Conservation (phyloP, 2,888 invertebrate genomes). For the Alsophila aescularia region DNA sequence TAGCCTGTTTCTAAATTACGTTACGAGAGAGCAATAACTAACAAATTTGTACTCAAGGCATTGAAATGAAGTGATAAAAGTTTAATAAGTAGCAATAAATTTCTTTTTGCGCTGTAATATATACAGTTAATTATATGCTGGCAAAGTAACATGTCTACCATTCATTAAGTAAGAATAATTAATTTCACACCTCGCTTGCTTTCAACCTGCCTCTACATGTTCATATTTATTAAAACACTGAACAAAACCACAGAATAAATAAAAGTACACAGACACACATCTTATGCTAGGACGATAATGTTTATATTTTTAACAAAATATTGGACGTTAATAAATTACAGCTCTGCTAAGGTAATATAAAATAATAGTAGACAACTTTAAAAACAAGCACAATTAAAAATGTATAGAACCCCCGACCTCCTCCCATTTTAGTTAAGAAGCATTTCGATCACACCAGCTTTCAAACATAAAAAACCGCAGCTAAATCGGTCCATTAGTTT, state of each 20-base stretch:
- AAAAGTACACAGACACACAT: too few relatives aligned
- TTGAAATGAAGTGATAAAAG: constrained; percentile 11
- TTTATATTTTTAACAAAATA: too few relatives aligned
- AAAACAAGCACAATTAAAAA: too few relatives aligned
- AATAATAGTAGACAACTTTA: too few relatives aligned
- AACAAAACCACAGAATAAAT: too few relatives aligned
- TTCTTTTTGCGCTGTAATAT: constrained; percentile 11
- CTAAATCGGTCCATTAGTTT: too few relatives aligned
- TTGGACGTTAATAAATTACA: too few relatives aligned
- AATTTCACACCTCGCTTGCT: constrained; percentile 24
- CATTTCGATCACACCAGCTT: too few relatives aligned
- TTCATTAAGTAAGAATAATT: constrained; percentile 20
- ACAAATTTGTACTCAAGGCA: constrained; percentile 5
- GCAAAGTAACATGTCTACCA: constrained; percentile 12
- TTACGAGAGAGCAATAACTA: constrained; percentile 24
- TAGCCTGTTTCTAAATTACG: constrained; percentile 32
- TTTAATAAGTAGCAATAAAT: constrained; percentile 10
- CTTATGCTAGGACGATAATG: not conserved
- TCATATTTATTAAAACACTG: constrained; percentile 1
- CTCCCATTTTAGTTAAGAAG: too few relatives aligned
- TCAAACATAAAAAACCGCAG: too few relatives aligned
- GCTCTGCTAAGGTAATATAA: too few relatives aligned
- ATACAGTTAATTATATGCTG: constrained; percentile 5
- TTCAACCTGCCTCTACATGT: not conserved
- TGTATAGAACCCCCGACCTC: too few relatives aligned